A percentile compares a stretch with the other conserved stretches of the same genome.
Conservation (phyloP, 2,113 vertebrate genomes). For the Ibidorhyncha struthersii region DNA sequence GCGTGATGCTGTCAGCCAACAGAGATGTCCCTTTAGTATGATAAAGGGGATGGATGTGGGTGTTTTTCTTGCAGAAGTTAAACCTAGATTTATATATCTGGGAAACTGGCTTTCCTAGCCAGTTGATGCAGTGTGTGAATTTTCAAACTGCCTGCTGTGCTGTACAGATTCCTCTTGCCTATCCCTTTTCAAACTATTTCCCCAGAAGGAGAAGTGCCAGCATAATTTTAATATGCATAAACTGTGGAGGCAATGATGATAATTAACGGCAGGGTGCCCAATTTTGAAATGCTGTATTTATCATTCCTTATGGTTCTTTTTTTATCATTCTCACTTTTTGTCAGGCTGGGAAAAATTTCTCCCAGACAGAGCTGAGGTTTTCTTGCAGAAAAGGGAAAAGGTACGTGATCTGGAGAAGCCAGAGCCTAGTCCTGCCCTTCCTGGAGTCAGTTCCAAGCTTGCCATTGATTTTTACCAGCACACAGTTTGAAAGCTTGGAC, state of each 20-base stretch:
- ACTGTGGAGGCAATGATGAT: constrained; percentile 6
- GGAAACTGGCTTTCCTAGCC: not conserved
- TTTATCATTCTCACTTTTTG: not conserved
- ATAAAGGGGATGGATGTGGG: not conserved
- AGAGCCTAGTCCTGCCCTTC: not conserved
- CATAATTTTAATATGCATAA: constrained; percentile 5
- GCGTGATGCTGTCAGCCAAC: not conserved
- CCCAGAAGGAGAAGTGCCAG: constrained; percentile 2
- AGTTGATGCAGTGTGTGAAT: not conserved
- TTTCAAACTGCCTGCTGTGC: not conserved
- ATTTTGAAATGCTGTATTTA: not conserved
- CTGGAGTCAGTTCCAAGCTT: not conserved
- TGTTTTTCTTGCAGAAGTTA: constrained; percentile 14
- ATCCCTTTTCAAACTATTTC: not conserved
- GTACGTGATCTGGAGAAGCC: not conserved
- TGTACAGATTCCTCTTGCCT: not conserved
- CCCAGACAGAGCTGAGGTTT: not conserved
- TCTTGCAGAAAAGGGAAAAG: not conserved
- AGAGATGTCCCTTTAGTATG: not conserved
- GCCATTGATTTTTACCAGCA: not conserved
- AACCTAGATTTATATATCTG: not conserved
- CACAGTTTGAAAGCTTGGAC: not conserved
- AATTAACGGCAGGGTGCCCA: constrained; percentile 31
- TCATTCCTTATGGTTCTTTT: not conserved
- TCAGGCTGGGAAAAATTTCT: not conserved